Base-by-base conservation (phyloP, 2,888 invertebrate species). In the Nasonia oneida region DNA sequence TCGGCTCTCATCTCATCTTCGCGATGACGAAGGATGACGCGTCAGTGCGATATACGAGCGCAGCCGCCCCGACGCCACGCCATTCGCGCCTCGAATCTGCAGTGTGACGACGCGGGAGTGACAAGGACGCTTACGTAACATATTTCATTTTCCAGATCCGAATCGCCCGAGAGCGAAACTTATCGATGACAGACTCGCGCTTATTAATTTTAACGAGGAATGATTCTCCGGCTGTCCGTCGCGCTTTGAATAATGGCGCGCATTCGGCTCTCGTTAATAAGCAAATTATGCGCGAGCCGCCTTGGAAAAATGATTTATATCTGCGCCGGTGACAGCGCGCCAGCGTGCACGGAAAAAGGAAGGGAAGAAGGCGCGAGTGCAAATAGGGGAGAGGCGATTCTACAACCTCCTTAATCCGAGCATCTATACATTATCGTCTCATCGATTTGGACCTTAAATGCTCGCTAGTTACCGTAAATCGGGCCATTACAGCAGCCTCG, bases 11-110 rank as follows among this genome's bases (percentile, higher is more conserved):
- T 67, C 80, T 82, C 82, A 42, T 87, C 89, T 86, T 85, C 87
- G 88, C 86, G 89, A 90, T 90, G 90, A 90, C 89, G 89, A 88
- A 88, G 87, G 89, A 87, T 89, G 90, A 90, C 88, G 88, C 88
- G 82, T 86, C 85, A 57, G 39, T n/a, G 23, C 87, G 87, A 87
- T 86, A 87, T 85, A 85, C 79, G 57, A 79, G 76, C 82, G 82
- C 81, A 81, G 83, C 42, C 81, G 57, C 4, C 37, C 4, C 37
- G 37, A 3, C 37, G 37, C 37, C 37, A 70, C 81, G 81, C 81
- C 33, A 12, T 85, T 86, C 67, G 67, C 75, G 83, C 67, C 79
- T 71, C 80, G 76, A 67, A 67, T 76, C 71, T 23, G 57, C 57
- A 23, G 57, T 6, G 57, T 39, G 64, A 80, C 29, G 75, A 5